Evolutionary conservation across 2,888 invertebrate genomes (phyloP).

Genomic region (Spatulosminthurus flaviceps): DNA sequence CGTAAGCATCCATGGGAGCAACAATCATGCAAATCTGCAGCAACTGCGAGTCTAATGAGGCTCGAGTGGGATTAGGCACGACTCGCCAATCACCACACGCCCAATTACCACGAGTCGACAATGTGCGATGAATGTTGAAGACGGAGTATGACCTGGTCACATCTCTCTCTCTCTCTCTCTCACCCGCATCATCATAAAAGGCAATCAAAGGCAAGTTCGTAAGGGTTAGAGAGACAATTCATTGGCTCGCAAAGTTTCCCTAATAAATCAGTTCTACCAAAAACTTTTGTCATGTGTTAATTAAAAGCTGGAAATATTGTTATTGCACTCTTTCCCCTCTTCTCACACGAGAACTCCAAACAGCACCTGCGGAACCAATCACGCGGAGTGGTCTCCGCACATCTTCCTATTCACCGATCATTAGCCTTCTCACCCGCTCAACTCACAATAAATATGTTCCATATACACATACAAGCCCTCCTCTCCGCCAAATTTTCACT

Average conservation of each 20-base stretch:
- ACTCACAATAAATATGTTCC: conserved; percentile 1
- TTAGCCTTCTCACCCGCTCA: not conserved
- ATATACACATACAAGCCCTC: too few species aligned
- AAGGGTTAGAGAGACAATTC: not conserved
- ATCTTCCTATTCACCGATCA: not conserved
- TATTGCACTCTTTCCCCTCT: conserved; percentile 15
- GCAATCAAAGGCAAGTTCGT: not conserved
- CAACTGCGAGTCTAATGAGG: conserved; percentile 47
- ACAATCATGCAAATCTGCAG: too few species aligned
- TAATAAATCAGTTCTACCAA: conserved; percentile 63
- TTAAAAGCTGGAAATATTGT: conserved; percentile 64
- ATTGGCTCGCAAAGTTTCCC: conserved; percentile 47
- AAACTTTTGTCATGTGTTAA: conserved; percentile 64
- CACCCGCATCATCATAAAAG: not conserved
- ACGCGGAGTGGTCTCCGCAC: too few species aligned
- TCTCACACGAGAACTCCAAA: not conserved
- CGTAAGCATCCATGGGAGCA: too few species aligned
- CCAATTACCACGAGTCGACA: not conserved
- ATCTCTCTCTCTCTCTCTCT: not conserved
- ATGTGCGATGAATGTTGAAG: not conserved
- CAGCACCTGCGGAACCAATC: conserved; percentile 4
- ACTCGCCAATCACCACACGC: conserved; percentile 2
- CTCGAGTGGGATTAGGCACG: conserved; percentile 41
- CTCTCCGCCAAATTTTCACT: too few species aligned
- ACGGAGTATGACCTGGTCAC: not conserved